phyloP scores from a whole-genome alignment of 2,113 vertebrate genomes.

The Lophotis ruficrista region DNA sequence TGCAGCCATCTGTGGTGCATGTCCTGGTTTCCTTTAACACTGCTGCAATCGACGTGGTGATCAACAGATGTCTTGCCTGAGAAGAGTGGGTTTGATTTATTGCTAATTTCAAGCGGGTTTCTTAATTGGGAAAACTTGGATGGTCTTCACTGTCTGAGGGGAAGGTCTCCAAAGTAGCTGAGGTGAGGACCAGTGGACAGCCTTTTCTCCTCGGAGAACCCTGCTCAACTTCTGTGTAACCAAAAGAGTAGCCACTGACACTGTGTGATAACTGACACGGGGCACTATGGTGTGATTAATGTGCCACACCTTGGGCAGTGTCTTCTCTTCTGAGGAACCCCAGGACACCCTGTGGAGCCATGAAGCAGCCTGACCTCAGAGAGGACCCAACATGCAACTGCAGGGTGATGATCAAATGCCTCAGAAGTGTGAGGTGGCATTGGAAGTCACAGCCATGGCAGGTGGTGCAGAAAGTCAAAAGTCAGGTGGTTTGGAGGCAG shows the following conservation, averaged over 20 bases:
- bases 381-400: neutral
- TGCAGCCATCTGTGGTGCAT: constrained; percentile 2
- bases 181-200: neutral
- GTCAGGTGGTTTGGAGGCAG: neutral
- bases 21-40: constrained; percentile 6
- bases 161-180: neutral
- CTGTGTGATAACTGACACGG: neutral
- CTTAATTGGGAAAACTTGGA: constrained; percentile 34
- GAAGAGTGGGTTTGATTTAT: constrained; percentile 51
- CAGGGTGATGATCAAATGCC: neutral
- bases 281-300: neutral
- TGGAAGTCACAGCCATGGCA: neutral
- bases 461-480: neutral
- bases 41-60: neutral
- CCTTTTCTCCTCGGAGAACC: constrained; percentile 10
- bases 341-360: neutral
- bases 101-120: constrained; percentile 47
- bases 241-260: neutral
- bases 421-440: neutral
- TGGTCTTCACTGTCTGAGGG: neutral
- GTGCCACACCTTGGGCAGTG: neutral
- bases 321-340: neutral
- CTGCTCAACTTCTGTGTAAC: neutral
- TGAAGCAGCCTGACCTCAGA: neutral
- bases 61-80: constrained; percentile 67